A percentile compares a stretch with the other conserved stretches of the same genome.
Evolutionary conservation across 2,113 vertebrate genomes (phyloP).

Genomic region (Grantiella picta): DNA sequence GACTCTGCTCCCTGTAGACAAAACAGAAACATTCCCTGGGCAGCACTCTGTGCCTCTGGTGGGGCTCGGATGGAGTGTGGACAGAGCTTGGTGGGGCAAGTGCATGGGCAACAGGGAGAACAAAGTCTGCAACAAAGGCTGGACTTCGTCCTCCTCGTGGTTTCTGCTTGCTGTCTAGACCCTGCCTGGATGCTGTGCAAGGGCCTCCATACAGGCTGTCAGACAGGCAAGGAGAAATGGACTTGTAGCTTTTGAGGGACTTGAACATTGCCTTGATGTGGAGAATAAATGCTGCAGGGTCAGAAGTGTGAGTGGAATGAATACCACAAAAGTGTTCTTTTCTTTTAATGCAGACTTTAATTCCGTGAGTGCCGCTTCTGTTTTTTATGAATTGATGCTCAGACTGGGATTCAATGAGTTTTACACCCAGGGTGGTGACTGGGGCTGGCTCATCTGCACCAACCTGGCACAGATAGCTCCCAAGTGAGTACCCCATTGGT

Average conservation of each 20-base stretch:
- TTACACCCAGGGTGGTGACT: constrained; percentile 78
- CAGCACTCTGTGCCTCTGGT: not conserved
- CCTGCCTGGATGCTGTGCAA: not conserved
- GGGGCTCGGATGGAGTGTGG: not conserved
- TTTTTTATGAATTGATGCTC: constrained; percentile 78
- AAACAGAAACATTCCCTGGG: not conserved
- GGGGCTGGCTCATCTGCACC: constrained; percentile 73
- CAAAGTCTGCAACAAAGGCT: not conserved
- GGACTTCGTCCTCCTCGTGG: not conserved
- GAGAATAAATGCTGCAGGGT: not conserved
- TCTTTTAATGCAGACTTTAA: constrained; percentile 54
- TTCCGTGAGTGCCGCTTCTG: constrained; percentile 58
- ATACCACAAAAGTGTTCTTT: not conserved
- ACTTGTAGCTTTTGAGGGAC: not conserved
- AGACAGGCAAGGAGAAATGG: not conserved
- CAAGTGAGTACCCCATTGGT: constrained; percentile 49
- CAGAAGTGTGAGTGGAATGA: not conserved
- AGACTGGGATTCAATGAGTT: constrained; percentile 73
- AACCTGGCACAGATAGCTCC: constrained; percentile 78
- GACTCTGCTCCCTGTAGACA: not conserved
- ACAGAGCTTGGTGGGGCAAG: not conserved
- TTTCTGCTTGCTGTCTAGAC: not conserved
- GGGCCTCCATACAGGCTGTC: not conserved
- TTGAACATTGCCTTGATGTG: not conserved
- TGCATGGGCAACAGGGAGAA: not conserved